Conservation (phyloP, 2,888 invertebrate genomes). For the Papilio demoleus region DNA sequence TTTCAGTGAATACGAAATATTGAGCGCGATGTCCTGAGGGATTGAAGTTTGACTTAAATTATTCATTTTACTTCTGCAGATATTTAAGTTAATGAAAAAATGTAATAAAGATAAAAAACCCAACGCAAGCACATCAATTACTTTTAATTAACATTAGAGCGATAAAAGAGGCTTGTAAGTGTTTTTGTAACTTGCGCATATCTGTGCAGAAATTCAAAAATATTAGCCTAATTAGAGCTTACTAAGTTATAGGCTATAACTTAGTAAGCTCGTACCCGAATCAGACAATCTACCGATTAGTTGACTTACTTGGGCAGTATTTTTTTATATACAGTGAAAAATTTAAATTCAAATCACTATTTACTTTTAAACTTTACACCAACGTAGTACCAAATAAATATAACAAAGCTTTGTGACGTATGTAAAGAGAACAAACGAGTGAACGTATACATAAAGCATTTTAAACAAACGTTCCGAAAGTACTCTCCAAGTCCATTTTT, state of each 20-base stretch:
- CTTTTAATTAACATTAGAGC: neutral
- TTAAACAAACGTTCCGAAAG: neutral
- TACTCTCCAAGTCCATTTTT: neutral
- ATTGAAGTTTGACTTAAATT: conserved; percentile 23
- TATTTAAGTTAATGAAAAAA: conserved; percentile 3
- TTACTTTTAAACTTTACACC: neutral
- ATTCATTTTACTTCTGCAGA: conserved; percentile 15
- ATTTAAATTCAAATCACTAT: no score
- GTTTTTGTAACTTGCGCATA: no score
- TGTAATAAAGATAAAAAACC: neutral
- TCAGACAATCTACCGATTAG: no score
- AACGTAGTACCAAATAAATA: neutral
- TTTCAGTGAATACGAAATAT: conserved; percentile 17
- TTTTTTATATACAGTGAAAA: no score
- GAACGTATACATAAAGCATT: neutral
- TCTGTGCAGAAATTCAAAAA: no score
- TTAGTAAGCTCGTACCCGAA: no score
- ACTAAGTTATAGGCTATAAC: no score
- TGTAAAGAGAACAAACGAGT: neutral
- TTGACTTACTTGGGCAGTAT: no score
- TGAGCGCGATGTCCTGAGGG: conserved; percentile 15
- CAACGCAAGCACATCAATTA: neutral
- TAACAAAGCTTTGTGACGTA: neutral
- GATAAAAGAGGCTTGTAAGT: no score
- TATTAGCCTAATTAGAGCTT: no score